Base-by-base conservation (phyloP, 2,113 vertebrate genomes). In the Chlorocebus sabaeus region DNA sequence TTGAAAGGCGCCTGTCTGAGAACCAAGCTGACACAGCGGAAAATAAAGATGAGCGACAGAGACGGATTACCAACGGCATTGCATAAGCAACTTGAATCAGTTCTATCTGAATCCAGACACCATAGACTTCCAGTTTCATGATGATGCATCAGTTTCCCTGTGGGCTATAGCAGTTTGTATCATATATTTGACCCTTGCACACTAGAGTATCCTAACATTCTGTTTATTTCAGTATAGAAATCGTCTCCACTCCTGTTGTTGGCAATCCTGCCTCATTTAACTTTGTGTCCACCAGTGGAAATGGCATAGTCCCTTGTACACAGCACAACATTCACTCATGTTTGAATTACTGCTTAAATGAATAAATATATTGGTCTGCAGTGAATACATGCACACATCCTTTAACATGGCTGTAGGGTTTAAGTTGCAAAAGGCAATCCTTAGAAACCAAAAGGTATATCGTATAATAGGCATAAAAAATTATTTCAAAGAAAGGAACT, bases 281-380 rank as follows among this genome's bases (percentile, higher is more conserved):
- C 9, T 84, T 35, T 40, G 38, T 27, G 9, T 45, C 23, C 0
- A n/a, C 18, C 3, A 14, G 13, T 80, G 32, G 35, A 64, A n/a
- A 43, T 32, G 32, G 11, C 8, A 4, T 14, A 35, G 25, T 48
- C 70, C 57, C 7, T 80, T 85, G 61, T 25, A 32, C 35, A 38
- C 20, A 73, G 30, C 23, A 75, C 48, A 50, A 14, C 48, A 14
- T 14, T 80, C 27, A 13, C 9, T 38, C 73, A 50, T 12, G 1
- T 92, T 92, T 95, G 40, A 80, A n/a, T 81, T 89, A 45, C 11
- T 50, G 38, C 25, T 92, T 57, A 50, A 40, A 59, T 35, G 20
- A 38, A 67, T 64, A 61, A 30, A 79, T 67, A 27, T 11, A 40
- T 81, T 52, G 12, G 35, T 59, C 67, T 81, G 13, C 27, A 17